Evolutionary conservation across 2,797 vertebrate genomes (phyloP).

Genomic region (Corythornis leucogaster): DNA sequence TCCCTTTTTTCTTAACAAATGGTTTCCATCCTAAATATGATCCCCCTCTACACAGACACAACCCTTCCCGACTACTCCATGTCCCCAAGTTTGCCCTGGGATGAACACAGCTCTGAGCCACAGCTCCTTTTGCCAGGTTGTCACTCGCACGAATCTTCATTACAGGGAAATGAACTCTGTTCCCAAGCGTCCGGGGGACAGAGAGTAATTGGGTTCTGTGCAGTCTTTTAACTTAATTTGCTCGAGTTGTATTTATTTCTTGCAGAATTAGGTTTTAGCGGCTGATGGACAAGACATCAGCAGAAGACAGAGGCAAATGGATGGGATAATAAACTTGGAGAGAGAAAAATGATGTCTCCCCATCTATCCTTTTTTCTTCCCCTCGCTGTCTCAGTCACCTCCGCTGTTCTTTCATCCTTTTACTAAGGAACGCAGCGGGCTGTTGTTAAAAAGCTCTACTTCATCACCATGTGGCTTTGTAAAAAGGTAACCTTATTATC

Average conservation of each 20-base stretch:
- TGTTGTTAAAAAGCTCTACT: slow-evolving; percentile 13
- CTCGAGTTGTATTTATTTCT: slow-evolving; percentile 78
- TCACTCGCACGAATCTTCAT: slow-evolving; percentile 72
- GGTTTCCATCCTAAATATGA: slow-evolving; percentile 45
- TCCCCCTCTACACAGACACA: not conserved
- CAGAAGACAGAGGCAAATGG: slow-evolving; percentile 59
- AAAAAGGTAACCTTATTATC: slow-evolving; percentile 45
- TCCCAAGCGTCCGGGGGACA: slow-evolving; percentile 30
- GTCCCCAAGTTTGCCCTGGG: not conserved
- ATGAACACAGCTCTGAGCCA: not conserved
- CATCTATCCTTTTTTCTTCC: not conserved
- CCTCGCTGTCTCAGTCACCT: not conserved
- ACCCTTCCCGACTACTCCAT: not conserved
- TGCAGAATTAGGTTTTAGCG: slow-evolving; percentile 66
- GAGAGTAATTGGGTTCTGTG: slow-evolving; percentile 68
- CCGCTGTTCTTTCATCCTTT: not conserved
- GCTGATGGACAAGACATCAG: slow-evolving; percentile 71
- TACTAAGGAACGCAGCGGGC: not conserved
- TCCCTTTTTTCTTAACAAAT: slow-evolving; percentile 60
- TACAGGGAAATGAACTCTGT: slow-evolving; percentile 74
- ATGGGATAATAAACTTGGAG: slow-evolving; percentile 60
- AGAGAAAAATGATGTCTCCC: slow-evolving; percentile 29
- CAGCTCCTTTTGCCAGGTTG: slow-evolving; percentile 46
- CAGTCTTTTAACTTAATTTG: slow-evolving; percentile 77
- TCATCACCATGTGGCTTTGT: slow-evolving; percentile 8